Evolutionary conservation across 1,140 invertebrate species (phyloP), one percentile per base, ranked within the genome.

Genomic region (Oscheius sp.): DNA sequence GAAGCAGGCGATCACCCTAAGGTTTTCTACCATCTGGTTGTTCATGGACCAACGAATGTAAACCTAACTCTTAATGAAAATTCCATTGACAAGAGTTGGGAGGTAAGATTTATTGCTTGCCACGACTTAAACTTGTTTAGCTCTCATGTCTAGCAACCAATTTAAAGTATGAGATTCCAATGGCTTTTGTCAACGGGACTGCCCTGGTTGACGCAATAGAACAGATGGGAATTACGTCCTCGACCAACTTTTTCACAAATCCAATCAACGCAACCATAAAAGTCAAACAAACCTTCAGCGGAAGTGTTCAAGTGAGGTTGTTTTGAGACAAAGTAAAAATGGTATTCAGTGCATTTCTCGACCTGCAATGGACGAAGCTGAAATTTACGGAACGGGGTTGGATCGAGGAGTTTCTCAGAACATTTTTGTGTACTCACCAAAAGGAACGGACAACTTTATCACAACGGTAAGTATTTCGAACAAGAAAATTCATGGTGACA

Each of bases 301-400:
- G 79, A 31, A 79, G 77, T 63, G 73, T 80, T 32, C 79, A 80
- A 61, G 78, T 79, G 46, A 0, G n/a, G 26, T 34, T n/a, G 1
- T 26, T 1, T 59, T 42, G 3, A 28, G 1, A 18, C 7, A 28
- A 28, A 1, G 7, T 28, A 72, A 26, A n/a, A 26, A 49, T 32
- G 0, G 20, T 58, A 15, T 80, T 70, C 72, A 80, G 79, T 80
- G 79, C 62, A 80, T 80, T 36, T 82, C 80, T 18, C 76, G 80
- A 15, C 79, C 79, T 18, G 80, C 79, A 28, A 81, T 82, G 80
- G 80, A 78, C 15, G 79, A 80, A 69, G 80, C 78, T 3, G 79
- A 80, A 66, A 70, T 80, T 36, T 80, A 80, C 45, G 79, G 79
- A n/a, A 45, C 28, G 35, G 80, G 69, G 0, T 32, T 80, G 35